Evolutionary conservation across 1,140 invertebrate species (phyloP).

Genomic region (Drosophila fuyamai): DNA sequence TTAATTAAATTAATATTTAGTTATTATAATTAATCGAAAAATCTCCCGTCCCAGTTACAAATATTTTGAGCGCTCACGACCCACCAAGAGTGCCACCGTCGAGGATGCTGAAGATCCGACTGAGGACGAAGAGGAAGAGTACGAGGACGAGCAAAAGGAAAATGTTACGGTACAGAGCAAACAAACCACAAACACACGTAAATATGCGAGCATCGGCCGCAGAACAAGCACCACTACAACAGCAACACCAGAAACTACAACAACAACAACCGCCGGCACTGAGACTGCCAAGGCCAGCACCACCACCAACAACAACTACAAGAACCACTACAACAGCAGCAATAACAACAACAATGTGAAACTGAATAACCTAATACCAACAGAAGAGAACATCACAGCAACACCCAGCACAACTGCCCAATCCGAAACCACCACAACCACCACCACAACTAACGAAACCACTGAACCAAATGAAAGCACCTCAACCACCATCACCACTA

Average conservation of each 20-base stretch:
- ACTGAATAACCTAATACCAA: conserved; percentile 59
- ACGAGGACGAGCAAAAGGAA: conserved; percentile 69
- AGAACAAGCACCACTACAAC: conserved; percentile 70
- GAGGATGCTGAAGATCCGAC: conserved; percentile 20
- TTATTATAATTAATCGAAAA: background rate
- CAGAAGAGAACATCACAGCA: conserved; percentile 44
- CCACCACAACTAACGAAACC: conserved; percentile 68
- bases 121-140: conserved; percentile 55
- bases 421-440: conserved; percentile 41
- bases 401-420: conserved; percentile 48
- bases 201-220: conserved; percentile 80
- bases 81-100: conserved; percentile 49
- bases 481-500: conserved; percentile 64
- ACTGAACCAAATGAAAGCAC: conserved; percentile 83
- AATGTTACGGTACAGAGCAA: conserved; percentile 82
- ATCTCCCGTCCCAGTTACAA: conserved; percentile 65
- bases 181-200: conserved; percentile 70
- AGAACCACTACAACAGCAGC: conserved; percentile 50
- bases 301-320: conserved; percentile 43
- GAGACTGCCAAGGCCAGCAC: conserved; percentile 70
- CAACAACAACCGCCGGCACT: conserved; percentile 80
- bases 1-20: too few species aligned
- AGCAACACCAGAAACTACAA: conserved; percentile 72
- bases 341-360: conserved; percentile 57
- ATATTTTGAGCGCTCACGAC: conserved; percentile 68